phyloP scores from a whole-genome alignment of 2,888 invertebrate genomes.

The Tyria jacobaeae region DNA sequence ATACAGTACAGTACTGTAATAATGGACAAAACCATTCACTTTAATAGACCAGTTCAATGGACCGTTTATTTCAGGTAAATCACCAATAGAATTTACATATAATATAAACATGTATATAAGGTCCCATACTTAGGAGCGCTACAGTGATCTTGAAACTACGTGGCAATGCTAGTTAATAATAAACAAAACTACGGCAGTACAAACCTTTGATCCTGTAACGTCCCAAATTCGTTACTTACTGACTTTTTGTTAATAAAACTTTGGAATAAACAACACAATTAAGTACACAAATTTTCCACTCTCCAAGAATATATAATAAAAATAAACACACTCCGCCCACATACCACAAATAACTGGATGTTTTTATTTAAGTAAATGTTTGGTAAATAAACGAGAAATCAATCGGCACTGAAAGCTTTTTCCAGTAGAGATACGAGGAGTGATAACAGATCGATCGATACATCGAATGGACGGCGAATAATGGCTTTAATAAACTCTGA shows the following conservation, averaged over 20 bases:
- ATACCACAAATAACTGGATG: background rate
- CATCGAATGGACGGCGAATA: background rate
- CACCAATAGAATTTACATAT: too few species aligned
- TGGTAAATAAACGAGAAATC: constrained; percentile 31
- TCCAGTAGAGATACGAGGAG: constrained; percentile 38
- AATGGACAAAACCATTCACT: too few species aligned
- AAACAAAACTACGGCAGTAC: background rate
- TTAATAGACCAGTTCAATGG: too few species aligned
- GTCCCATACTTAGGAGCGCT: too few species aligned
- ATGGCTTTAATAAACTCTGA: background rate
- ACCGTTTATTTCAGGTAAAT: too few species aligned
- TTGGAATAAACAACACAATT: background rate
- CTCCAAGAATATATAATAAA: background rate
- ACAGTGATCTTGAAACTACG: too few species aligned
- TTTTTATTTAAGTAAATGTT: constrained; percentile 3
- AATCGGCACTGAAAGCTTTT: constrained; percentile 52
- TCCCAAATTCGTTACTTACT: background rate
- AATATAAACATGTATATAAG: too few species aligned
- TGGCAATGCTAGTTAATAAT: too few species aligned
- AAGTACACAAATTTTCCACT: background rate
- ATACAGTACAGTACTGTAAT: too few species aligned
- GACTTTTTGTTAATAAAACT: background rate
- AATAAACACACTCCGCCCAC: background rate
- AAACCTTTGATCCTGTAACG: background rate
- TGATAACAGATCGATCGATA: constrained; percentile 43